These are phyloP conservation scores for Conomelus anceps DNA, from an alignment of 2,888 invertebrate genomes.

Conservation along the genomic window DNA sequence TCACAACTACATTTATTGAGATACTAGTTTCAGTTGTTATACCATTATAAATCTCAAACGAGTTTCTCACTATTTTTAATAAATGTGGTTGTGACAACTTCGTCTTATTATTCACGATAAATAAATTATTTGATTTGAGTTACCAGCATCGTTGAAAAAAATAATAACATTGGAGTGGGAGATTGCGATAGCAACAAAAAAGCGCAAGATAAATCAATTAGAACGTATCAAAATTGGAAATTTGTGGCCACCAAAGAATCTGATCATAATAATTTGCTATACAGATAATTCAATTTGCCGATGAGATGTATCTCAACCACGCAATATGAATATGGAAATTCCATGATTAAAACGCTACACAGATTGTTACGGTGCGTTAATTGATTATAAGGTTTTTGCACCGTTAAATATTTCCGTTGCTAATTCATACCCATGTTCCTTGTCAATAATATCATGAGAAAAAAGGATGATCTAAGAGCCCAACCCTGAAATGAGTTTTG, in stretches of 20 bases:
- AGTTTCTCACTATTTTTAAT: no score
- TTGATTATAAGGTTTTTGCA: not conserved
- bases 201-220: not conserved
- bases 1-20: no score
- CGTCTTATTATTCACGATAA: no score
- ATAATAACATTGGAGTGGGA: not conserved
- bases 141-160: not conserved
- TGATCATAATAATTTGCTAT: not conserved
- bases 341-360: not conserved
- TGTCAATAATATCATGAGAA: not conserved
- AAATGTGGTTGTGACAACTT: no score
- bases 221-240: not conserved
- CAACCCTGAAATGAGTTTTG: not conserved
- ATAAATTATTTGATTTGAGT: no score
- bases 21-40: no score
- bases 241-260: not conserved
- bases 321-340: not conserved
- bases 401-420: not conserved
- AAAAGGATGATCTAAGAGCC: not conserved
- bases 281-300: not conserved
- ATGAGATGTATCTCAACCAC: not conserved
- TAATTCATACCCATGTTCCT: not conserved
- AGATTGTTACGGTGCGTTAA: not conserved
- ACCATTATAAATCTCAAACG: no score
- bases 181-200: not conserved